These are phyloP conservation scores for Lasioglossum marginatum DNA, from an alignment of 2,888 invertebrate genomes.

Conservation along the genomic window DNA sequence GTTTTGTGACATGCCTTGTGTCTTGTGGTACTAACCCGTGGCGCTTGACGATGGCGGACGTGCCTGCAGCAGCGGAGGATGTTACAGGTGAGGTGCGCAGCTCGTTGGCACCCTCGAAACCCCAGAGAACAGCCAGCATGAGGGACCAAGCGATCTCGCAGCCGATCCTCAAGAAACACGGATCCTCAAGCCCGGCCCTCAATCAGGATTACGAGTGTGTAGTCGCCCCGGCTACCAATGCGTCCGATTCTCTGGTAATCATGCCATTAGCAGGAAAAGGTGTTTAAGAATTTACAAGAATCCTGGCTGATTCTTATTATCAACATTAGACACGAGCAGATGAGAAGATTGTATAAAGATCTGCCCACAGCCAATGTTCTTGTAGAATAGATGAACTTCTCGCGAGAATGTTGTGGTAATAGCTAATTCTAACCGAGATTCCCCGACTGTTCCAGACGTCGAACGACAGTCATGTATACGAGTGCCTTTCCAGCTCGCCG, in stretches of 20 bases:
- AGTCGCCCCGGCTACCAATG: conserved; percentile 67
- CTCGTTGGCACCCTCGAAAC: conserved; percentile 92
- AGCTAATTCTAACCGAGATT: conserved; percentile 12
- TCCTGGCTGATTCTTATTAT: neutral
- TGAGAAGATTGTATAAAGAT: conserved; percentile 82
- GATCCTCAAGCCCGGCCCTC: conserved; percentile 43
- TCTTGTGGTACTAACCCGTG: conserved; percentile 83
- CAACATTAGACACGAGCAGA: too few species aligned
- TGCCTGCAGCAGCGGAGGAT: conserved; percentile 84
- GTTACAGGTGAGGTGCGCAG: conserved; percentile 92
- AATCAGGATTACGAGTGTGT: conserved; percentile 77
- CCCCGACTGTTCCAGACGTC: conserved; percentile 81
- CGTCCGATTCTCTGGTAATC: conserved; percentile 79
- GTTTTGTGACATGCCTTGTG: conserved; percentile 81
- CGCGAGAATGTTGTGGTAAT: neutral
- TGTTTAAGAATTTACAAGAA: conserved; percentile 20
- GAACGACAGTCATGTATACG: conserved; percentile 87
- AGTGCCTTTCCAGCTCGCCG: conserved; percentile 89
- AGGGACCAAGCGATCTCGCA: conserved; percentile 87
- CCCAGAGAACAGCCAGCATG: conserved; percentile 94
- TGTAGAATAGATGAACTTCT: neutral
- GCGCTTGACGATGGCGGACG: conserved; percentile 83
- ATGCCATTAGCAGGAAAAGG: conserved; percentile 7
- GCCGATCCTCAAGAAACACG: conserved; percentile 74
- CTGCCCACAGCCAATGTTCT: conserved; percentile 85